A percentile compares a stretch with the other conserved stretches of the same genome.
Evolutionary conservation across 2,888 invertebrate species (phyloP).

Genomic region (Harpagoxenus sublaevis): DNA sequence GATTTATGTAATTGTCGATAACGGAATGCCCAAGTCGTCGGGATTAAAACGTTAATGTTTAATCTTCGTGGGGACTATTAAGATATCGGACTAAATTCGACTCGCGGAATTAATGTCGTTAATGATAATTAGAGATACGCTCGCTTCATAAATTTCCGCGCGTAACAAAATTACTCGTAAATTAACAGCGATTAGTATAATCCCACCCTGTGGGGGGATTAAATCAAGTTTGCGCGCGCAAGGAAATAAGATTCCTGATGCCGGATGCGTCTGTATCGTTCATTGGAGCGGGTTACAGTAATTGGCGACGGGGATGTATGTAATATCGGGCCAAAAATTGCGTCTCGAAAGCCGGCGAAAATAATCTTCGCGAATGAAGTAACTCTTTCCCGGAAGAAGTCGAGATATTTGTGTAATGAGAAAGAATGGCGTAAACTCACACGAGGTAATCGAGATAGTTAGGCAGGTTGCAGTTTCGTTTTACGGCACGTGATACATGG

Average conservation of each 20-base stretch:
- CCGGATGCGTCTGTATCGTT: conserved; percentile 8
- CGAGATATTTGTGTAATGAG: conserved; percentile 67
- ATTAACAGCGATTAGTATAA: conserved; percentile 26
- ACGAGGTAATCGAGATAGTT: conserved; percentile 62
- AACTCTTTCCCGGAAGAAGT: conserved; percentile 65
- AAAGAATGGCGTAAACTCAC: conserved; percentile 62
- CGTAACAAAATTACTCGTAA: conserved; percentile 5
- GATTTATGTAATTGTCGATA: conserved; percentile 56
- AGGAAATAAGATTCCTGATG: background rate
- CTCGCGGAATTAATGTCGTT: conserved; percentile 11
- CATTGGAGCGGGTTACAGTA: background rate
- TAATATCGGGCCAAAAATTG: conserved; percentile 55
- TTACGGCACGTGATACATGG: conserved; percentile 65
- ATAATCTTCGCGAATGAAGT: conserved; percentile 55
- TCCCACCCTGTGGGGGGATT: background rate
- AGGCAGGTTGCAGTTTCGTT: conserved; percentile 67
- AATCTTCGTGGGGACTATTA: conserved; percentile 31
- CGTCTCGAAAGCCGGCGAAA: conserved; percentile 52
- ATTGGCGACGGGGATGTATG: conserved; percentile 37
- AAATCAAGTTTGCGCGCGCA: conserved; percentile 13
- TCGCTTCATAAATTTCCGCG: background rate
- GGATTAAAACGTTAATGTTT: conserved; percentile 40
- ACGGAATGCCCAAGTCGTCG: conserved; percentile 34
- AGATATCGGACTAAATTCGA: conserved; percentile 23
- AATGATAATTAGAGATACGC: conserved; percentile 33